phyloP scores from a whole-genome alignment of 2,797 vertebrate genomes.

The Erethizon dorsatum region DNA sequence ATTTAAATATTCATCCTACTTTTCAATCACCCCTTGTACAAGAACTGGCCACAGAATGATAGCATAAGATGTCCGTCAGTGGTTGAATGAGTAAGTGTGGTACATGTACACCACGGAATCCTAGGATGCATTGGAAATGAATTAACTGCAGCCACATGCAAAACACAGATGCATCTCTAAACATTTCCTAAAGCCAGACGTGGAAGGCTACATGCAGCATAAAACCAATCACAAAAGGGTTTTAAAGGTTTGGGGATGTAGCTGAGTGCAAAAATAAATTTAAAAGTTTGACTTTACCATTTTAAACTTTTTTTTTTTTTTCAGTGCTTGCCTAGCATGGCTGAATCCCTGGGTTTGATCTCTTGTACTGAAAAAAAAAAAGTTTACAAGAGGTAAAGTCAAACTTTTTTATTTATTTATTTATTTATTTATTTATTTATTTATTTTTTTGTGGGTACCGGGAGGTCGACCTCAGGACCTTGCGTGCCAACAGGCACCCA shows the following conservation, averaged over 20 bases:
- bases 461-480: too few relatives aligned
- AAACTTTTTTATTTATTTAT: background rate
- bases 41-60: background rate
- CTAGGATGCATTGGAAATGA: background rate
- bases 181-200: background rate
- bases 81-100: too few relatives aligned
- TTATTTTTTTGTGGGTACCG: too few relatives aligned
- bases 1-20: background rate
- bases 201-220: accelerated
- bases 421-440: too few relatives aligned
- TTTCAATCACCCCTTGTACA: background rate
- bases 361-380: background rate
- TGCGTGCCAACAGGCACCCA: too few relatives aligned
- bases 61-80: background rate
- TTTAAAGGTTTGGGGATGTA: background rate
- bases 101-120: accelerated
- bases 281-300: background rate
- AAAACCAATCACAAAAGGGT: too few relatives aligned
- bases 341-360: background rate
- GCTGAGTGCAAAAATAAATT: background rate
- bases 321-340: background rate
- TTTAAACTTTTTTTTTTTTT: background rate
- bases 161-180: background rate
- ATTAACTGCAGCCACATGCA: background rate
- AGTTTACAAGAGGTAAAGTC: background rate